phyloP scores from a whole-genome alignment of 1,140 invertebrate species.

The Phenacoccus solenopsis region DNA sequence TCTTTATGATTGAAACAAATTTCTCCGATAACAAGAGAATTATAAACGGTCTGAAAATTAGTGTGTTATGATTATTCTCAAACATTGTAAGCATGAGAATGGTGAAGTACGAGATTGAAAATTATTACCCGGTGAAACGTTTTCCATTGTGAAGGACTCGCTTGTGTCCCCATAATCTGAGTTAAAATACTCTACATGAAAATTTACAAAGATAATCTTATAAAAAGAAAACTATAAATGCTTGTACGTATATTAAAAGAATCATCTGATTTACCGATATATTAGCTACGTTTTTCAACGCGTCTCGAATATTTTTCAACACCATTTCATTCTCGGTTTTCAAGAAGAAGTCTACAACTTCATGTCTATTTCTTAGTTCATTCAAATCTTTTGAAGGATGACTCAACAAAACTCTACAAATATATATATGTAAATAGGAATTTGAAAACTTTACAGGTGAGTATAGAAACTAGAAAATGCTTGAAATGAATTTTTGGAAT shows the following conservation, averaged over 20 bases:
- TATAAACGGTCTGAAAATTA: neutral
- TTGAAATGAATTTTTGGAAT: no score
- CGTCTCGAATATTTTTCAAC: neutral
- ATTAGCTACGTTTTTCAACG: neutral
- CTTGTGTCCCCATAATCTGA: neutral
- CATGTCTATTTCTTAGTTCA: neutral
- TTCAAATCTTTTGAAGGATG: neutral
- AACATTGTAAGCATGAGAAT: no score
- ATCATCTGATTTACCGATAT: neutral
- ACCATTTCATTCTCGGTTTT: neutral
- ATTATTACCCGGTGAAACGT: neutral
- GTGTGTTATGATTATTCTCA: no score
- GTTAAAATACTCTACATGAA: neutral
- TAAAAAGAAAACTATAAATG: neutral
- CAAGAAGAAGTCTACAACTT: constrained; percentile 8
- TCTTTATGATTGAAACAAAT: neutral
- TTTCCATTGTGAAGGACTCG: constrained; percentile 6
- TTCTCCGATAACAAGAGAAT: neutral
- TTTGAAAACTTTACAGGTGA: neutral
- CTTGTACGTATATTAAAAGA: neutral
- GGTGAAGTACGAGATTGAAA: no score
- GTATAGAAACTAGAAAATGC: no score
- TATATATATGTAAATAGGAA: neutral
- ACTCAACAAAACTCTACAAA: neutral
- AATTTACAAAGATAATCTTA: neutral